These are phyloP conservation scores for Hystrix cristata DNA, from an alignment of 2,113 vertebrate species.

Conservation along the genomic window DNA sequence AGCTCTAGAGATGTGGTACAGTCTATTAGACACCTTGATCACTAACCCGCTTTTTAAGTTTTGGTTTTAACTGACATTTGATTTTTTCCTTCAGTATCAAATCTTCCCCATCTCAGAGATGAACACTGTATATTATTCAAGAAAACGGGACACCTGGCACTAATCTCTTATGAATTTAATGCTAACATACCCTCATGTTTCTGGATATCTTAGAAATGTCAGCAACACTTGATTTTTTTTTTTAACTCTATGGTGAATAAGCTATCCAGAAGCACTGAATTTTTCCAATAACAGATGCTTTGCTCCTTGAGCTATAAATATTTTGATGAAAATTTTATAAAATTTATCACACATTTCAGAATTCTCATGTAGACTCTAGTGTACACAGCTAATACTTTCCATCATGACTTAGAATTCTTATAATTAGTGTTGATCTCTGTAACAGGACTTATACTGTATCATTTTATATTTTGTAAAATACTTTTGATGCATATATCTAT, in stretches of 20 bases:
- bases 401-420: neutral
- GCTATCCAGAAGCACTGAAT: neutral
- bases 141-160: neutral
- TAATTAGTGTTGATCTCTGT: neutral
- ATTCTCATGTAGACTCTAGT: neutral
- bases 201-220: neutral
- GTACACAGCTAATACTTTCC: neutral
- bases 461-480: neutral
- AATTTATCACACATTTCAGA: neutral
- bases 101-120: neutral
- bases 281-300: neutral
- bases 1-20: neutral
- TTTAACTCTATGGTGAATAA: neutral
- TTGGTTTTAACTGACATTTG: conserved; percentile 33
- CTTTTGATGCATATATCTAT: neutral
- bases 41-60: neutral
- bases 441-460: neutral
- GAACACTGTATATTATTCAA: neutral
- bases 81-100: neutral
- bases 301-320: neutral
- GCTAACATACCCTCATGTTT: neutral
- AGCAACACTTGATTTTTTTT: neutral
- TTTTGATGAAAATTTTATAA: neutral
- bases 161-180: neutral
- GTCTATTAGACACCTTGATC: neutral